Evolutionary conservation across 1,140 invertebrate species (phyloP).

Genomic region (Eueides isabella): DNA sequence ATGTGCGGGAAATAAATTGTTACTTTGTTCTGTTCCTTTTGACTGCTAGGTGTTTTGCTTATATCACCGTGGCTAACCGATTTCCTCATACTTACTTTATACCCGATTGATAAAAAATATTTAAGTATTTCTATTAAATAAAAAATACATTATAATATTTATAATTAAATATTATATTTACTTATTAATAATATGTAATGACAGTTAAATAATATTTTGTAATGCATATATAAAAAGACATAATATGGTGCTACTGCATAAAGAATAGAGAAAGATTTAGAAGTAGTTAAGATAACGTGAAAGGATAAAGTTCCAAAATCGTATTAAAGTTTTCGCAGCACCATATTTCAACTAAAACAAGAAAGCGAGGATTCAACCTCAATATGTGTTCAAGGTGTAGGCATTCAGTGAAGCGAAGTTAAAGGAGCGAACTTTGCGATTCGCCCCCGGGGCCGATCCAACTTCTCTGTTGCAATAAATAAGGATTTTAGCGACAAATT

Average conservation of each 20-base stretch:
- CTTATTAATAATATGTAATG: no score
- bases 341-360: constrained; percentile 73
- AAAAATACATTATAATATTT: no score
- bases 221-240: no score
- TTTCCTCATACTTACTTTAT: no score
- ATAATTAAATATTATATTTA: no score
- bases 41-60: no score
- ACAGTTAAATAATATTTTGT: no score
- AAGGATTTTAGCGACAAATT: constrained; percentile 80
- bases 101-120: no score
- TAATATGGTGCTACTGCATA: not conserved
- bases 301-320: constrained; percentile 44
- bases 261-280: constrained; percentile 38
- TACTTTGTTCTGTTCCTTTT: no score
- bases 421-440: constrained; percentile 74
- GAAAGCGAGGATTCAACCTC: constrained; percentile 74
- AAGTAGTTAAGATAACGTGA: constrained; percentile 33
- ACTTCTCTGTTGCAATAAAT: constrained; percentile 78
- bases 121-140: no score
- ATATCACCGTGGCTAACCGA: no score
- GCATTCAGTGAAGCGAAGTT: constrained; percentile 72
- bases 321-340: constrained; percentile 64
- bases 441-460: constrained; percentile 72
- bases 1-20: no score
- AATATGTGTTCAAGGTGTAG: constrained; percentile 74